phyloP scores from a whole-genome alignment of 2,888 invertebrate species.

The Acanthoscelides obtectus region DNA sequence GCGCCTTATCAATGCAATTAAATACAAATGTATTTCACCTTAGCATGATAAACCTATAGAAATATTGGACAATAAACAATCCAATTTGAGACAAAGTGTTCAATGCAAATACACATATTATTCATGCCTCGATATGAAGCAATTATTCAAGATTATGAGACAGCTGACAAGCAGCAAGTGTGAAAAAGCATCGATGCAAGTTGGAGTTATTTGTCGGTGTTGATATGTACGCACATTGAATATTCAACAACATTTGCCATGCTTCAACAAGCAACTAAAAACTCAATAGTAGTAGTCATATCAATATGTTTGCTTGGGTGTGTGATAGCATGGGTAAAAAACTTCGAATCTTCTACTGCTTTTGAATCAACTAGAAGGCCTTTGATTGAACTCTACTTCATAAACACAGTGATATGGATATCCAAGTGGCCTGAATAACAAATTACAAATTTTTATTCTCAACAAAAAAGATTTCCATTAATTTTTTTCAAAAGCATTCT shows the following conservation, averaged over 20 bases:
- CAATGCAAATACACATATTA: neutral
- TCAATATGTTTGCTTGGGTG: neutral
- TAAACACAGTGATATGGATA: too few species aligned
- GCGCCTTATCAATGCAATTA: neutral
- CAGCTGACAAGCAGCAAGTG: neutral
- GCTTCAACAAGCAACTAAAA: neutral
- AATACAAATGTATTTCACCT: neutral
- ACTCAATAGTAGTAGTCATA: neutral
- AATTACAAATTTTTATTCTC: too few species aligned
- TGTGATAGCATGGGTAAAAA: neutral
- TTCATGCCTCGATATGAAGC: neutral
- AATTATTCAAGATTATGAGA: neutral
- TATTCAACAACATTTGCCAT: neutral
- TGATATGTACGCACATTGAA: neutral
- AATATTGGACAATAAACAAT: neutral
- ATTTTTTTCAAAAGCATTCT: too few species aligned
- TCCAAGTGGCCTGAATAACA: too few species aligned
- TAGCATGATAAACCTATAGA: neutral
- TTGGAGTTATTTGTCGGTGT: neutral
- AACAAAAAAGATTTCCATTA: too few species aligned
- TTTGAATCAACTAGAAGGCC: too few species aligned
- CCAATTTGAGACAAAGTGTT: too few species aligned
- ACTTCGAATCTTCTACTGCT: too few species aligned
- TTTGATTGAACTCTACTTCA: too few species aligned
- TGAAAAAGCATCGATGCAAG: neutral